Evolutionary conservation across 2,888 invertebrate species (phyloP).

Genomic region (Brassicogethes aeneus): DNA sequence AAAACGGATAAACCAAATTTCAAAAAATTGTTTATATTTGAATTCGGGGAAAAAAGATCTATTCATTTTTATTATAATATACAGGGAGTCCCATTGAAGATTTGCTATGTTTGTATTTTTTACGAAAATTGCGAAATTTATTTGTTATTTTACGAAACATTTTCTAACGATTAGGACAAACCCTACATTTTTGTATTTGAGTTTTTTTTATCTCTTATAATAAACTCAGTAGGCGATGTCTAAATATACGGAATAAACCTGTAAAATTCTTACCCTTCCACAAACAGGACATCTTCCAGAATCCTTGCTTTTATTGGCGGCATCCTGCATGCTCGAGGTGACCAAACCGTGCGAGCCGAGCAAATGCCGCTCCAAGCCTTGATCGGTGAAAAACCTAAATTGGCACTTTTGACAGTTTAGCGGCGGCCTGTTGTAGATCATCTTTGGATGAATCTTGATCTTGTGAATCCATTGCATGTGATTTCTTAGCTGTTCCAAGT

Average conservation of each 20-base stretch:
- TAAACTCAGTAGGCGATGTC: too few relatives aligned
- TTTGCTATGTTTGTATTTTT: too few relatives aligned
- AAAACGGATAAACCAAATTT: too few relatives aligned
- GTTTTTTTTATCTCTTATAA: neutral
- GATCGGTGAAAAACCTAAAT: slow-evolving; percentile 93
- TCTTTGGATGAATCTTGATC: slow-evolving; percentile 92
- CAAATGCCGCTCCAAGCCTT: slow-evolving; percentile 91
- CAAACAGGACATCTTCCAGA: slow-evolving; percentile 92
- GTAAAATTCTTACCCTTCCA: slow-evolving; percentile 71
- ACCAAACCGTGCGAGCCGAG: slow-evolving; percentile 90
- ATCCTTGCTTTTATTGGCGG: slow-evolving; percentile 90
- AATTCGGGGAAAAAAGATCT: too few relatives aligned
- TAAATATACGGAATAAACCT: too few relatives aligned
- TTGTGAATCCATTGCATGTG: slow-evolving; percentile 99
- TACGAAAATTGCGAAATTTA: too few relatives aligned
- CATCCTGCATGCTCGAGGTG: slow-evolving; percentile 92
- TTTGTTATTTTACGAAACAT: too few relatives aligned
- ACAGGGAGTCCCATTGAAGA: too few relatives aligned
- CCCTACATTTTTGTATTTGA: too few relatives aligned
- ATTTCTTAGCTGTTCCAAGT: slow-evolving; percentile 72
- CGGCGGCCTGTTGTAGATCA: slow-evolving; percentile 91
- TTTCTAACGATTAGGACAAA: too few relatives aligned
- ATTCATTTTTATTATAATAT: too few relatives aligned
- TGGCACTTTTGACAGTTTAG: slow-evolving; percentile 95
- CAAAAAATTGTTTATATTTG: too few relatives aligned